These are phyloP conservation scores for Tetanocera ferruginea DNA, from an alignment of 2,888 invertebrate species.

Conservation along the genomic window DNA sequence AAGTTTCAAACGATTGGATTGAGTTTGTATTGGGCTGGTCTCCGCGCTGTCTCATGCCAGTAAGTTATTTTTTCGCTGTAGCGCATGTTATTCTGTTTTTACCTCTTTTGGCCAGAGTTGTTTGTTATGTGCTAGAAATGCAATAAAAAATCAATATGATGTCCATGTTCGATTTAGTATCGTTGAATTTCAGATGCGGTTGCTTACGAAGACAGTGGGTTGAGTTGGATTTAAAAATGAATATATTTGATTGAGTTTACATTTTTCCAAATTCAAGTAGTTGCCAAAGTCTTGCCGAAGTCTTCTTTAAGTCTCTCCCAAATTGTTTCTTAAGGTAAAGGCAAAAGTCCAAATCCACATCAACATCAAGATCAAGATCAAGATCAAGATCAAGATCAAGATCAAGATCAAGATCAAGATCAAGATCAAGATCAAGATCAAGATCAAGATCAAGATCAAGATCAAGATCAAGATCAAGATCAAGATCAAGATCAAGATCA, in stretches of 20 bases:
- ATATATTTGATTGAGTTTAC: background rate
- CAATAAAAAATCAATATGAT: constrained; percentile 11
- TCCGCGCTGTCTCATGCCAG: constrained; percentile 17
- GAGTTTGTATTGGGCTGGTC: background rate
- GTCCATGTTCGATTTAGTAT: constrained; percentile 8
- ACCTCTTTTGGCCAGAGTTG: background rate
- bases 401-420: too few relatives aligned
- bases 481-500: too few relatives aligned
- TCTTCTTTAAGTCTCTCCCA: too few relatives aligned
- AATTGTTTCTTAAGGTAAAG: too few relatives aligned
- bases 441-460: too few relatives aligned
- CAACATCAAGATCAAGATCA: too few relatives aligned
- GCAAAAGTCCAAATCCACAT: too few relatives aligned
- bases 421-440: too few relatives aligned
- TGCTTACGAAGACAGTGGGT: background rate
- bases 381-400: too few relatives aligned
- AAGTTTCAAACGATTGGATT: background rate
- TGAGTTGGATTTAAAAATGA: background rate
- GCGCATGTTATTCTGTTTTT: background rate
- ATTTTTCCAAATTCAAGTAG: background rate
- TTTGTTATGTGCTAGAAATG: background rate
- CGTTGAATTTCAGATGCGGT: background rate
- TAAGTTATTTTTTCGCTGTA: background rate
- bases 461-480: too few relatives aligned
- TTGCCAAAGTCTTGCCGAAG: too few relatives aligned